Percentiles rank a stretch among this genome's conserved stretches.
Evolutionary conservation across 2,888 invertebrate species (phyloP).

Genomic region (Hartigia nigra): DNA sequence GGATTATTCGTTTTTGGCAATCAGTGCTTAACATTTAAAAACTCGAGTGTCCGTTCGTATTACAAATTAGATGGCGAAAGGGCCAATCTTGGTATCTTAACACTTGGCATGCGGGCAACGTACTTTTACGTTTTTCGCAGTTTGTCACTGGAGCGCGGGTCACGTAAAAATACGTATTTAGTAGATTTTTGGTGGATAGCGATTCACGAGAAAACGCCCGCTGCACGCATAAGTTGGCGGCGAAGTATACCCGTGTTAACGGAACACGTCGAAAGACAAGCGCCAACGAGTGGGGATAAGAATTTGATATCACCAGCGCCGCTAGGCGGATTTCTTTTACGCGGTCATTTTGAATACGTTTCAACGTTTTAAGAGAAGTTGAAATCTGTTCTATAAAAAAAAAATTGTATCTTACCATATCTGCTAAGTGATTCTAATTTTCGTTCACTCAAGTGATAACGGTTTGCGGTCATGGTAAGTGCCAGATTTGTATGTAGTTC

Average conservation of each 20-base stretch:
- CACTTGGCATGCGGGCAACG: slow-evolving; percentile 20
- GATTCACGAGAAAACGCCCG: slow-evolving; percentile 17
- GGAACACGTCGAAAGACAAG: too few species aligned
- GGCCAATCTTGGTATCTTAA: too few species aligned
- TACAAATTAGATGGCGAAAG: too few species aligned
- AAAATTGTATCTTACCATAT: background rate
- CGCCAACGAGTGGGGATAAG: too few species aligned
- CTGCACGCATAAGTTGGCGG: slow-evolving; percentile 17
- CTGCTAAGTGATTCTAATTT: background rate
- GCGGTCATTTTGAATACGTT: too few species aligned
- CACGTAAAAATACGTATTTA: slow-evolving; percentile 13
- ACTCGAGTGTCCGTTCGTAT: too few species aligned
- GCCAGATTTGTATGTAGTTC: background rate
- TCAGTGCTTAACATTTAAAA: too few species aligned
- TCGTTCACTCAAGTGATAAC: background rate
- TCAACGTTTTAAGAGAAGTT: background rate
- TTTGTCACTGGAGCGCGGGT: slow-evolving; percentile 23
- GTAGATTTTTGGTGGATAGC: slow-evolving; percentile 2
- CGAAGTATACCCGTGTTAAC: too few species aligned
- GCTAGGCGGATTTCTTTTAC: too few species aligned
- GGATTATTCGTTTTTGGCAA: too few species aligned
- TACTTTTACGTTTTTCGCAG: slow-evolving; percentile 24
- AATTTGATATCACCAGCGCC: too few species aligned
- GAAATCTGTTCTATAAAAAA: background rate
- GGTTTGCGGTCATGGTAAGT: background rate